phyloP scores from a whole-genome alignment of 1,140 invertebrate genomes.

The Vanessa atalanta region DNA sequence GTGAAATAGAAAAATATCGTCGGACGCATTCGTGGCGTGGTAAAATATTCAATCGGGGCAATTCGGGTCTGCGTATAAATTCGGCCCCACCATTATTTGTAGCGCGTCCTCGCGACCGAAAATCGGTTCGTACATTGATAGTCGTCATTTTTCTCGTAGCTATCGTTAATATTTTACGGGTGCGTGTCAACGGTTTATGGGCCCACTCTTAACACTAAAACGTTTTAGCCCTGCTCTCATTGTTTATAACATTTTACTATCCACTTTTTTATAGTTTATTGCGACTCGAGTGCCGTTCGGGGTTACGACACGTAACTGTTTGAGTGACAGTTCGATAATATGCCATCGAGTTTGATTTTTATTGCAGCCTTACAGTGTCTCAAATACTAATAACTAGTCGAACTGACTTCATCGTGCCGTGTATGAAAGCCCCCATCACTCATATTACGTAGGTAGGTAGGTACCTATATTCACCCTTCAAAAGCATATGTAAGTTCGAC shows the following conservation, averaged over 20 bases:
- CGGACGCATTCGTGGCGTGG: slow-evolving; percentile 72
- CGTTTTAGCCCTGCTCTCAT: slow-evolving; percentile 76
- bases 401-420: not conserved
- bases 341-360: slow-evolving; percentile 65
- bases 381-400: slow-evolving; percentile 28
- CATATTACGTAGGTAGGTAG: not conserved
- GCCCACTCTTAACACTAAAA: slow-evolving; percentile 79
- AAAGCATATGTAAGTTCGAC: too few relatives aligned
- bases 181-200: slow-evolving; percentile 78
- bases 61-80: slow-evolving; percentile 78
- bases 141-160: slow-evolving; percentile 77
- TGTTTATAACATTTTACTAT: slow-evolving; percentile 79
- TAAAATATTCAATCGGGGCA: slow-evolving; percentile 80
- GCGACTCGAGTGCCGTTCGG: slow-evolving; percentile 59
- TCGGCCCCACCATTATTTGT: slow-evolving; percentile 75
- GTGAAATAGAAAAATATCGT: slow-evolving; percentile 78
- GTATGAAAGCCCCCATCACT: not conserved
- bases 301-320: slow-evolving; percentile 63
- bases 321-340: slow-evolving; percentile 58
- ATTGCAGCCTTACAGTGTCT: slow-evolving; percentile 54
- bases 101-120: slow-evolving; percentile 73
- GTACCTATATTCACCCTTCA: not conserved
- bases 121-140: slow-evolving; percentile 76
- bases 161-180: slow-evolving; percentile 79
- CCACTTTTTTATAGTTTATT: slow-evolving; percentile 75